These are phyloP conservation scores for Caenorhabditis imperialis DNA, from an alignment of 2,888 invertebrate species.

Conservation along the genomic window DNA sequence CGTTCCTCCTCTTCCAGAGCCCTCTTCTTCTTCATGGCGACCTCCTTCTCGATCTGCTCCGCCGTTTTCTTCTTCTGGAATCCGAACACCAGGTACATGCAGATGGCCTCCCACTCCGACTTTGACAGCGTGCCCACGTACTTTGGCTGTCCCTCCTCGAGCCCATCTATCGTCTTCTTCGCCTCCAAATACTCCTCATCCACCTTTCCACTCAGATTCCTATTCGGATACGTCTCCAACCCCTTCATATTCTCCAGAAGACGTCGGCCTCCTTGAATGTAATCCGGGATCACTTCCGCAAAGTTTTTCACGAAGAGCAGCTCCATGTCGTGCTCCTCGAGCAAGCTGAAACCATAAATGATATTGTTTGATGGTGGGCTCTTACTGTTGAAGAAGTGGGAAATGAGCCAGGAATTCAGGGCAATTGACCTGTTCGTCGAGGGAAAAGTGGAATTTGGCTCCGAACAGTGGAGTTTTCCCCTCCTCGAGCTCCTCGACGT, in stretches of 20 bases:
- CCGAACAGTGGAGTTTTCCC: constrained; percentile 87
- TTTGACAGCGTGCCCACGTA: constrained; percentile 75
- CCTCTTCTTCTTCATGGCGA: not conserved
- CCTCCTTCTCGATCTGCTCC: not conserved
- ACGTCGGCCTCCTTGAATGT: constrained; percentile 34
- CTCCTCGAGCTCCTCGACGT: constrained; percentile 65
- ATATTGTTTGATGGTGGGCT: not conserved
- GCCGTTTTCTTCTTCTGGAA: constrained; percentile 66
- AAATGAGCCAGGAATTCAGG: constrained; percentile 98
- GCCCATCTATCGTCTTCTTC: constrained; percentile 19
- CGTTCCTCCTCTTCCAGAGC: not conserved
- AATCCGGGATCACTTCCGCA: constrained; percentile 65
- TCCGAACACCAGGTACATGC: constrained; percentile 76
- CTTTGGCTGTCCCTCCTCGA: constrained; percentile 25
- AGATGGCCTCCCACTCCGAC: constrained; percentile 77
- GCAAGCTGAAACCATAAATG: constrained; percentile 64
- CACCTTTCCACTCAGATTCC: constrained; percentile 45
- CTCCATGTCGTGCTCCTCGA: constrained; percentile 75
- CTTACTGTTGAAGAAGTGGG: constrained; percentile 80
- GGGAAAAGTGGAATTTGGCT: constrained; percentile 93
- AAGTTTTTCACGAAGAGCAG: constrained; percentile 72
- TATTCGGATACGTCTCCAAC: constrained; percentile 75
- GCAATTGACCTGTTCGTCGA: constrained; percentile 95
- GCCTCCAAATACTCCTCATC: constrained; percentile 42
- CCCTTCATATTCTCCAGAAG: constrained; percentile 60